Conservation (phyloP, 2,888 invertebrate genomes). For the Drosophila histrio region DNA sequence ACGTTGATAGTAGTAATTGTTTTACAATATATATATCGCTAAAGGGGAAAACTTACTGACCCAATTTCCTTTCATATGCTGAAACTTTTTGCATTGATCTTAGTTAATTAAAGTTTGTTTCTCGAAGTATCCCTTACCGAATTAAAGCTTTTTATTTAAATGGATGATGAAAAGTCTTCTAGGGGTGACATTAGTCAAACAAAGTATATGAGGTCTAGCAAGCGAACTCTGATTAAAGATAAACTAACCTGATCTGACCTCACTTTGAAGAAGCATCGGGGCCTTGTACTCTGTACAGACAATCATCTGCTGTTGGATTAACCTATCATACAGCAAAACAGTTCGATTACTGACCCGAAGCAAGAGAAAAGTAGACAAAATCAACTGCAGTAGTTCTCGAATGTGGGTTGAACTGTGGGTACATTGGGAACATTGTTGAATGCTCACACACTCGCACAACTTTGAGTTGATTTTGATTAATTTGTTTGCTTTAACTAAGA, state of each 20-base stretch:
- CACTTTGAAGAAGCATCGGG: conserved; percentile 29
- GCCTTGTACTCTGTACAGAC: conserved; percentile 16
- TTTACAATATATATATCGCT: not conserved
- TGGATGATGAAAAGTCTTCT: not conserved
- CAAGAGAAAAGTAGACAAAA: conserved; percentile 7
- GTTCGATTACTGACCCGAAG: conserved; percentile 17
- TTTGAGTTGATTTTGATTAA: conserved; percentile 72
- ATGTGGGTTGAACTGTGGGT: no score
- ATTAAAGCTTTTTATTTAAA: not conserved
- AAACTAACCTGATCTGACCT: conserved; percentile 28
- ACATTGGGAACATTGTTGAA: conserved; percentile 42
- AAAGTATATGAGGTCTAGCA: not conserved
- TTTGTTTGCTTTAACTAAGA: conserved; percentile 74
- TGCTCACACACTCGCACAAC: conserved; percentile 46
- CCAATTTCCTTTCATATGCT: not conserved
- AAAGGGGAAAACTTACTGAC: no score
- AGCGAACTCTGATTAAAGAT: not conserved
- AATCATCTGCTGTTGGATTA: conserved; percentile 3
- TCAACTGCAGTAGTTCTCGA: conserved; percentile 15
- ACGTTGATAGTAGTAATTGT: not conserved
- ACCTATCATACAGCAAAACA: conserved; percentile 2
- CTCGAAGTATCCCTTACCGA: not conserved
- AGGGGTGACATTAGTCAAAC: not conserved
- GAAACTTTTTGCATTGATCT: not conserved
- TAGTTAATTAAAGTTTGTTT: not conserved